These are phyloP conservation scores for Eurytoma adleriae DNA, from an alignment of 2,888 invertebrate genomes.

Conservation along the genomic window DNA sequence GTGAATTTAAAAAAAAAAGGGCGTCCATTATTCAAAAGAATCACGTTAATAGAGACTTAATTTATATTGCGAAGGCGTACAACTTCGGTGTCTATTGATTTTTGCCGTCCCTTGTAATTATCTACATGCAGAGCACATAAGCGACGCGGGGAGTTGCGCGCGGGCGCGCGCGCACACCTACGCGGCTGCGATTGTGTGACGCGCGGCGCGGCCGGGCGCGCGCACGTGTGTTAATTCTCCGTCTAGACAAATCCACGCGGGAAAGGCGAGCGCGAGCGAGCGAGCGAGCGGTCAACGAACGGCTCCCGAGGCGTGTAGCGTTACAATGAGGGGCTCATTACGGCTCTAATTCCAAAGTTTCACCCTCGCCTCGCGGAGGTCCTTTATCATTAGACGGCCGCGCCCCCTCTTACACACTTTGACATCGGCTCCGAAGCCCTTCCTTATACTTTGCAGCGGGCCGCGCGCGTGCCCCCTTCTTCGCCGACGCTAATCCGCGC, in stretches of 20 bases:
- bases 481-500: slow-evolving; percentile 23
- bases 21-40: slow-evolving; percentile 54
- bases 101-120: slow-evolving; percentile 58
- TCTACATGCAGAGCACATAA: slow-evolving; percentile 54
- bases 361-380: slow-evolving; percentile 51
- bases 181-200: slow-evolving; percentile 20
- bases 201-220: slow-evolving; percentile 12
- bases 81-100: slow-evolving; percentile 56
- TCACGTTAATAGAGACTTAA: slow-evolving; percentile 57
- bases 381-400: slow-evolving; percentile 56
- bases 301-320: slow-evolving; percentile 29
- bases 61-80: slow-evolving; percentile 56
- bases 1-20: slow-evolving; percentile 40
- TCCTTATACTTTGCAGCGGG: neutral
- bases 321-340: slow-evolving; percentile 64
- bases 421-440: neutral
- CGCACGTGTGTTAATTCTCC: slow-evolving; percentile 54
- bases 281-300: slow-evolving; percentile 36
- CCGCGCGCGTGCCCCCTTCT: neutral
- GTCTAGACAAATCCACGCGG: slow-evolving; percentile 55
- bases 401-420: neutral
- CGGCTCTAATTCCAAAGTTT: slow-evolving; percentile 66
- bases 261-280: slow-evolving; percentile 45
- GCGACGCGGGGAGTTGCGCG: slow-evolving; percentile 15
- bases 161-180: slow-evolving; percentile 2